These are phyloP conservation scores for Semotilus atromaculatus DNA, from an alignment of 2,797 vertebrate species.

Conservation along the genomic window DNA sequence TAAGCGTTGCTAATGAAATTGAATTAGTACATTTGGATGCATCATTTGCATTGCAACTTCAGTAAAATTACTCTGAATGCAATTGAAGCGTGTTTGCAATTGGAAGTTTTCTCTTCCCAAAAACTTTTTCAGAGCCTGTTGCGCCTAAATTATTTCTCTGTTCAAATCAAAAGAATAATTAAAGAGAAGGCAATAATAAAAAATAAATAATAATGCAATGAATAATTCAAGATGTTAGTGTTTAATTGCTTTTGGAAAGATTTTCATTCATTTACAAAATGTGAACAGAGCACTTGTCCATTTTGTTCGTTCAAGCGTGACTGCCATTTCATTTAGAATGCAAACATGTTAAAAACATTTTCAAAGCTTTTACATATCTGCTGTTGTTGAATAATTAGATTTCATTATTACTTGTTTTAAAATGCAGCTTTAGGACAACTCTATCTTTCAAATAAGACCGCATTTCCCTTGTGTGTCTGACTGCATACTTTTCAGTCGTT, in stretches of 20 bases:
- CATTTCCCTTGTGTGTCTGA: not conserved
- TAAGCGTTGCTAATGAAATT: conserved; percentile 42
- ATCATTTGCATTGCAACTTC: conserved; percentile 34
- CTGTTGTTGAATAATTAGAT: conserved; percentile 43
- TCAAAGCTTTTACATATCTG: not conserved
- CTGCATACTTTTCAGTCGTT: not conserved
- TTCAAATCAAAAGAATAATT: not conserved
- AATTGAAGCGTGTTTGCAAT: conserved; percentile 1
- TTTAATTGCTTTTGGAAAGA: not conserved
- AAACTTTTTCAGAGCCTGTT: not conserved
- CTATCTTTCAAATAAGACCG: not conserved
- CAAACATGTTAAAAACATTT: conserved; percentile 29
- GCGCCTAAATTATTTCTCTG: not conserved
- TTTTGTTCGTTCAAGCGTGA: not conserved
- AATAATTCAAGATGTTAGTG: not conserved
- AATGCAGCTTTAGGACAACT: conserved; percentile 1
- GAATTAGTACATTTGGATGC: conserved; percentile 41
- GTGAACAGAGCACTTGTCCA: not conserved
- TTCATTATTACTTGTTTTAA: conserved; percentile 36
- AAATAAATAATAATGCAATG: not conserved
- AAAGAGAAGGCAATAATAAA: not conserved
- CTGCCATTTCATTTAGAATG: too few relatives aligned
- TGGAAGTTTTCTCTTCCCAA: not conserved
- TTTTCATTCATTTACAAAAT: not conserved
- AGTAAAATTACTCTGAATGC: conserved; percentile 21